Evolutionary conservation across 64 coral and sea anemone species (phyloP).

Genomic region (Actinia equina): DNA sequence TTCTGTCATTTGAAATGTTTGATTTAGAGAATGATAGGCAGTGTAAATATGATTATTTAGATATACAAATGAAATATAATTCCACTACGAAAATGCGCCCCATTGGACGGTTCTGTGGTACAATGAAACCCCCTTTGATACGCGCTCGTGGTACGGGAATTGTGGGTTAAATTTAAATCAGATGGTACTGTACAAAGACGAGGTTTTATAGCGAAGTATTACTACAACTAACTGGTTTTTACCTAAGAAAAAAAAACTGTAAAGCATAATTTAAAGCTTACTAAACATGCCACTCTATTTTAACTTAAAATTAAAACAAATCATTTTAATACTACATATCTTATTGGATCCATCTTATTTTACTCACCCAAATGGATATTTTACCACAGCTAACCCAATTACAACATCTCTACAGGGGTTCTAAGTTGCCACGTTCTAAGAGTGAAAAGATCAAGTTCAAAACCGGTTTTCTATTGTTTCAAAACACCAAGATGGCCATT

Average conservation of each 20-base stretch:
- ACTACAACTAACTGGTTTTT: constrained; percentile 14
- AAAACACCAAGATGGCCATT: background rate
- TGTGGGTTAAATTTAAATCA: constrained; percentile 56
- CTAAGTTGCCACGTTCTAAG: background rate
- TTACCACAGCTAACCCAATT: background rate
- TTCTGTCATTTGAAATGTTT: constrained; percentile 67
- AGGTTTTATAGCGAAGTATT: constrained; percentile 68
- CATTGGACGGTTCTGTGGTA: constrained; percentile 74
- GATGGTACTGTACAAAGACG: constrained; percentile 71
- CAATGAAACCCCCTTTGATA: constrained; percentile 35
- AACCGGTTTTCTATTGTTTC: background rate
- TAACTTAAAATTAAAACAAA: no score
- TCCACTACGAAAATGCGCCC: constrained; percentile 18
- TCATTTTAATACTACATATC: no score
- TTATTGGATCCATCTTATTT: no score
- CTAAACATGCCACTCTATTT: no score
- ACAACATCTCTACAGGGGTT: background rate
- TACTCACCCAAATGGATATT: background rate
- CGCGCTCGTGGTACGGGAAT: constrained; percentile 27
- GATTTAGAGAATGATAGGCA: constrained; percentile 69
- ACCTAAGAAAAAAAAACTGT: background rate
- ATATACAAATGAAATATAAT: constrained; percentile 41
- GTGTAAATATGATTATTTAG: constrained; percentile 78
- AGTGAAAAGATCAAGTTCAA: background rate
- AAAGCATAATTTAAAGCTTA: background rate